Conservation (phyloP, 2,797 vertebrate genomes). For the Clarias pachynema region DNA sequence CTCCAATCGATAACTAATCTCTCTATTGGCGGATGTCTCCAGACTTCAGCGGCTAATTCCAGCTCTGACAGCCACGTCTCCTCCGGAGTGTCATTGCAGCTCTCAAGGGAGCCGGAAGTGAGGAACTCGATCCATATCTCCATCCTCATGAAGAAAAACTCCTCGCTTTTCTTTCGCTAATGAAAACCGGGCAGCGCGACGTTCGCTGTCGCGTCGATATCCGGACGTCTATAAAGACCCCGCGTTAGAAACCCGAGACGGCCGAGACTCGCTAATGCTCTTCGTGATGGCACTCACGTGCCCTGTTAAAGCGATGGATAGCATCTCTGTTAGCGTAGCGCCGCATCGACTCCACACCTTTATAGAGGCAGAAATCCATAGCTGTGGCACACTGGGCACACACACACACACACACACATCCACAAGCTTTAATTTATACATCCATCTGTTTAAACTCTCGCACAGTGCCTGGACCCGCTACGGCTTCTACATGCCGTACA, state of each 20-base stretch:
- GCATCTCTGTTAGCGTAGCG: slow-evolving; percentile 45
- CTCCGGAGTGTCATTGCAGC: slow-evolving; percentile 59
- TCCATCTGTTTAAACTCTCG: slow-evolving; percentile 27
- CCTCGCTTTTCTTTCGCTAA: slow-evolving; percentile 60
- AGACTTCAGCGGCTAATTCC: slow-evolving; percentile 32
- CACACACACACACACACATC: neutral
- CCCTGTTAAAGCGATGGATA: slow-evolving; percentile 73
- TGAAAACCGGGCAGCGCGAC: slow-evolving; percentile 65
- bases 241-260: slow-evolving; percentile 75
- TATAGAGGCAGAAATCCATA: slow-evolving; percentile 76
- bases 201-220: slow-evolving; percentile 70
- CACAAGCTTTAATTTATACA: slow-evolving; percentile 40
- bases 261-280: slow-evolving; percentile 59
- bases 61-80: slow-evolving; percentile 48
- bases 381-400: slow-evolving; percentile 73
- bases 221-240: slow-evolving; percentile 66
- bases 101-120: slow-evolving; percentile 56
- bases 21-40: slow-evolving; percentile 32
- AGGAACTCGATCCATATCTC: slow-evolving; percentile 61
- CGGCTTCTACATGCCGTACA: slow-evolving; percentile 1
- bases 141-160: slow-evolving; percentile 58
- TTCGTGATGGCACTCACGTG: slow-evolving; percentile 72
- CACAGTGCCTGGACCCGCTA: neutral
- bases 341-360: slow-evolving; percentile 76
- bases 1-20: slow-evolving; percentile 46